Evolutionary conservation across 1,140 invertebrate genomes (phyloP).

Genomic region (Brachionus calyciflorus): DNA sequence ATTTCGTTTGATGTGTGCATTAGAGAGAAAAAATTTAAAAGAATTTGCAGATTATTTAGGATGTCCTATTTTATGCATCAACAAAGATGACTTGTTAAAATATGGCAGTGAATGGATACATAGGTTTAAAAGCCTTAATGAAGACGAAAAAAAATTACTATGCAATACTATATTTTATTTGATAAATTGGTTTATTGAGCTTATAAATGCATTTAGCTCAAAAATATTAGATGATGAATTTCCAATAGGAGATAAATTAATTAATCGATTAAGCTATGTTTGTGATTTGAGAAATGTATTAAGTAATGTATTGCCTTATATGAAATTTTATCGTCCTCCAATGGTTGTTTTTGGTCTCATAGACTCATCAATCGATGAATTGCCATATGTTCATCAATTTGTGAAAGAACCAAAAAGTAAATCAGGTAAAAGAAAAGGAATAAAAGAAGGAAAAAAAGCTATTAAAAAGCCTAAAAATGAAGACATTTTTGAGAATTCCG

Average conservation of each 20-base stretch:
- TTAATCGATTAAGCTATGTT: background rate
- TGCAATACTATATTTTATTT: conserved; percentile 40
- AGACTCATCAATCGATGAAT: conserved; percentile 36
- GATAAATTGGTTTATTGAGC: conserved; percentile 41
- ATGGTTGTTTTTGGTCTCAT: conserved; percentile 38
- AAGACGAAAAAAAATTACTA: conserved; percentile 34
- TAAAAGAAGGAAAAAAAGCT: background rate
- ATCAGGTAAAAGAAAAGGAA: background rate
- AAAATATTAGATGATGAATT: conserved; percentile 25
- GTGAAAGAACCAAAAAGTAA: background rate
- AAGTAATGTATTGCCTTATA: background rate
- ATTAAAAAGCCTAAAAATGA: conserved; percentile 18
- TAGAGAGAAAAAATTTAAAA: conserved; percentile 19
- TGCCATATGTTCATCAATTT: conserved; percentile 23
- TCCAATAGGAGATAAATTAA: background rate
- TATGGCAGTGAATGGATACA: background rate
- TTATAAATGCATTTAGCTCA: conserved; percentile 16
- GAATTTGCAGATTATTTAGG: conserved; percentile 12
- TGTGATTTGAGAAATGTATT: conserved; percentile 12
- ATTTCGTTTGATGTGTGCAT: conserved; percentile 38
- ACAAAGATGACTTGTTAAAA: background rate
- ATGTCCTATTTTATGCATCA: conserved; percentile 22
- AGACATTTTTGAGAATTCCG: background rate
- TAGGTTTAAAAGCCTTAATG: conserved; percentile 12
- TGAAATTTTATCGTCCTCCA: conserved; percentile 36